Conservation (phyloP, 1,140 invertebrate species). For the Sycophaga agraensis region DNA sequence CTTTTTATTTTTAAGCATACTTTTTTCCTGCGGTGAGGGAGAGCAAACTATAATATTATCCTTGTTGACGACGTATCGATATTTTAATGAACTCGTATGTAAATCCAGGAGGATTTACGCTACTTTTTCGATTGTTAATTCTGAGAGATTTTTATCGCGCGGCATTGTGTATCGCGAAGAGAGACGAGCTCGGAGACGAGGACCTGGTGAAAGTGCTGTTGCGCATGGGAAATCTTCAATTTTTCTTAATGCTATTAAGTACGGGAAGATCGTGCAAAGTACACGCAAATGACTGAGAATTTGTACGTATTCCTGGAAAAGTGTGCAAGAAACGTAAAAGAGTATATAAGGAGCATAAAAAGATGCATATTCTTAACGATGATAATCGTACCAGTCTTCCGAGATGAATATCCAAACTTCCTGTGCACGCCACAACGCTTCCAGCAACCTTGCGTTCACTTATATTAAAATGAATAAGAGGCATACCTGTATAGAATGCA, state of each 20-base stretch:
- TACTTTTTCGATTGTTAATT: constrained; percentile 13
- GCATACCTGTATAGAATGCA: no score
- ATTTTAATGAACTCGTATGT: constrained; percentile 9
- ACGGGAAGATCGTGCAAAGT: neutral
- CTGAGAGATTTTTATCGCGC: constrained; percentile 8
- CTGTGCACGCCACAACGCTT: neutral
- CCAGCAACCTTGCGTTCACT: neutral
- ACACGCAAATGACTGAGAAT: neutral
- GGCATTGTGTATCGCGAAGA: neutral
- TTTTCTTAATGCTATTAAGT: neutral
- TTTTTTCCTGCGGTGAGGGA: constrained; percentile 5
- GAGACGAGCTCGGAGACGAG: no score
- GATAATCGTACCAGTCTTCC: no score
- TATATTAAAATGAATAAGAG: neutral
- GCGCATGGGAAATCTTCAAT: neutral
- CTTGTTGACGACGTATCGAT: constrained; percentile 6
- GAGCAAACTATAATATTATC: constrained; percentile 13
- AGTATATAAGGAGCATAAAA: neutral
- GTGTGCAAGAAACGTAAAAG: neutral
- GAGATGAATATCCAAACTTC: neutral
- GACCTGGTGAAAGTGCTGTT: neutral
- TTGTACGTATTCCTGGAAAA: neutral
- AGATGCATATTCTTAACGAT: no score
- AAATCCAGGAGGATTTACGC: constrained; percentile 6
- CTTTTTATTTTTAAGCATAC: constrained; percentile 4